Evolutionary conservation across 2,797 vertebrate species (phyloP).

Genomic region (Galaxias olidus): DNA sequence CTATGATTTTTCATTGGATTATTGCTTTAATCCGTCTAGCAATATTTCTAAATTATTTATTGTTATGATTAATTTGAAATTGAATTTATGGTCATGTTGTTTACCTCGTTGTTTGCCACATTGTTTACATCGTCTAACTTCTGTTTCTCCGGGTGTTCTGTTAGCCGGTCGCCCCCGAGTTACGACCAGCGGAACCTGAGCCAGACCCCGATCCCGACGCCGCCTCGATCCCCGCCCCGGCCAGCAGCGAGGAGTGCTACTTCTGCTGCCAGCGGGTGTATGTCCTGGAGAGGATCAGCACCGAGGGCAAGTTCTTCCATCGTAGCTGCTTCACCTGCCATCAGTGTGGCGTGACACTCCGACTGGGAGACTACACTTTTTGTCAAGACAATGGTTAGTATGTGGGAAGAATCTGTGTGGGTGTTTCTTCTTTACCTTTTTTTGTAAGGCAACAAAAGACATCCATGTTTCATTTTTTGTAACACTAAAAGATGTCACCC

Average conservation of each 20-base stretch:
- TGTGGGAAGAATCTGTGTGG: background rate
- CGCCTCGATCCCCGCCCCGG: slow-evolving; percentile 5
- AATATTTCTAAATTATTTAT: no score
- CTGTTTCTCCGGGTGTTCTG: background rate
- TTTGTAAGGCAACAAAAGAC: no score
- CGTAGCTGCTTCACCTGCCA: slow-evolving; percentile 89
- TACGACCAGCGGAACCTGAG: slow-evolving; percentile 20
- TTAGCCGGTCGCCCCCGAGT: slow-evolving; percentile 39
- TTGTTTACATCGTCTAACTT: background rate
- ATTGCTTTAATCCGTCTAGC: no score
- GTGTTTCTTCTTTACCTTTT: no score
- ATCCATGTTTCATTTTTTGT: no score
- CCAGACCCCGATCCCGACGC: slow-evolving; percentile 17
- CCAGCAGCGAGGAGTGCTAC: slow-evolving; percentile 81
- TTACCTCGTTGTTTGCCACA: no score
- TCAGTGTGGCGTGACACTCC: slow-evolving; percentile 80
- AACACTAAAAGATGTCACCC: no score
- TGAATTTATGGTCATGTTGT: no score
- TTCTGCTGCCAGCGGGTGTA: slow-evolving; percentile 85
- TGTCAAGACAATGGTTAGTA: slow-evolving; percentile 78
- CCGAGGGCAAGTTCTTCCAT: slow-evolving; percentile 90
- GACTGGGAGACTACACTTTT: slow-evolving; percentile 84
- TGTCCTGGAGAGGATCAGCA: slow-evolving; percentile 85
- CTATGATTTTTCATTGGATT: no score
- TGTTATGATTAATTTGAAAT: no score